Conservation (phyloP, 1,140 invertebrate genomes). For the Aleiodes sp. region DNA sequence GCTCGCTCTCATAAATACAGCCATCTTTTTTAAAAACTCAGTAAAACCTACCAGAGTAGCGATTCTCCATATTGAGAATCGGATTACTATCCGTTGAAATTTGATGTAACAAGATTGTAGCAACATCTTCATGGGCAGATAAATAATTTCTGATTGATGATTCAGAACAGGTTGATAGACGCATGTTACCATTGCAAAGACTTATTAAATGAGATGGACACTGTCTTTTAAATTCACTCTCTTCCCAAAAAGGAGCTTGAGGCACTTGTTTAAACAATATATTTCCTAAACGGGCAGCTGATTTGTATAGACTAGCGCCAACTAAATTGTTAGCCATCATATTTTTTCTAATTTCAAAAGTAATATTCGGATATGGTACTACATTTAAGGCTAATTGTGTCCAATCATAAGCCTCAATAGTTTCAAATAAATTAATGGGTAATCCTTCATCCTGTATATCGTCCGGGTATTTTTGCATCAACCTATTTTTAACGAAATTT, state of each 20-base stretch:
- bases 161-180: slow-evolving; percentile 69
- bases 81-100: slow-evolving; percentile 64
- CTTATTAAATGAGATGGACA: slow-evolving; percentile 66
- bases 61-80: slow-evolving; percentile 67
- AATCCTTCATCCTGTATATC: slow-evolving; percentile 56
- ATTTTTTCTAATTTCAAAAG: slow-evolving; percentile 69
- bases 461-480: slow-evolving; percentile 55
- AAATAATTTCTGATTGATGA: slow-evolving; percentile 68
- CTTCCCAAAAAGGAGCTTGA: slow-evolving; percentile 65
- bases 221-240: slow-evolving; percentile 66
- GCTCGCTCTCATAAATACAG: neutral
- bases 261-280: slow-evolving; percentile 63
- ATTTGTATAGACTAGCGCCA: slow-evolving; percentile 64
- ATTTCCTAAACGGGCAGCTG: slow-evolving; percentile 63
- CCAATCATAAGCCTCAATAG: slow-evolving; percentile 71
- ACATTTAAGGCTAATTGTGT: slow-evolving; percentile 68
- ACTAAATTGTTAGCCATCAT: slow-evolving; percentile 68
- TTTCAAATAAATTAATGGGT: slow-evolving; percentile 69
- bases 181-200: slow-evolving; percentile 66
- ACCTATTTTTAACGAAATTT: slow-evolving; percentile 62
- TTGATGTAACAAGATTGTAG: slow-evolving; percentile 66
- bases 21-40: neutral
- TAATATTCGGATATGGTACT: slow-evolving; percentile 67
- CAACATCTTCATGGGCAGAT: slow-evolving; percentile 68
- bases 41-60: slow-evolving; percentile 66